Evolutionary conservation across 2,888 invertebrate genomes (phyloP), one percentile per base, ranked within the genome.

Genomic region (Rugalucina vietnamica): DNA sequence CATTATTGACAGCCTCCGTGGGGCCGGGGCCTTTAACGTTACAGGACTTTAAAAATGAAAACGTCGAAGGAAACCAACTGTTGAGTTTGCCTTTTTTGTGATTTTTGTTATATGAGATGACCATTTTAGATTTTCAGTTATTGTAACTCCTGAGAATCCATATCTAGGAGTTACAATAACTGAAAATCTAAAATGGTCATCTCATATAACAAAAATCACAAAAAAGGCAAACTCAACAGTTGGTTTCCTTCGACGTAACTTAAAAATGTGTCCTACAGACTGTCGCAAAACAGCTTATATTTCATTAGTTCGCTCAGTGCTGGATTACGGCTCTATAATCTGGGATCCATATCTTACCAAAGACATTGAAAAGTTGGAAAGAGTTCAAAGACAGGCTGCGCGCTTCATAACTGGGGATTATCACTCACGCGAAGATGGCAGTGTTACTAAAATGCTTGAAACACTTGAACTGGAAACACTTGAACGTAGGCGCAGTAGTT

Each of bases 321-420:
- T 50, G 18, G 50, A 50, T n/a, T 85, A 84, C 43, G 79, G 86
- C 10, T 14, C 60, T n/a, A 57, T 76, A 1, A 32, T 85, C 10
- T 89, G 86, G 86, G 82, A 86, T 57, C 82, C 82, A 4, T 81
- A 81, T 69, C 39, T 50, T 3, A 43, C 81, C n/a, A 73, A 73
- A 36, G 85, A 85, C 37, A 87, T 81, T 18, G 34, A 80, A 29
- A 81, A 77, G 43, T 21, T 87, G 43, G 78, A 85, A 74, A 79
- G 57, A 10, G 65, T 82, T 21, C 82, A 86, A 69, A 74, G 65
- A 27, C 37, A 70, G 37, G 82, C 81, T 8, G 80, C 74, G 0
- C 27, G 60, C 1, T 60, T 24, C 27, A 27, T 60, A 2, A 60
- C 60, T n/a, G n/a, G n/a, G n/a, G n/a, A n/a, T n/a, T n/a, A n/a